A percentile compares a stretch with the other conserved stretches of the same genome.
Evolutionary conservation across 2,888 invertebrate species (phyloP).

Genomic region (Thecophora atra): DNA sequence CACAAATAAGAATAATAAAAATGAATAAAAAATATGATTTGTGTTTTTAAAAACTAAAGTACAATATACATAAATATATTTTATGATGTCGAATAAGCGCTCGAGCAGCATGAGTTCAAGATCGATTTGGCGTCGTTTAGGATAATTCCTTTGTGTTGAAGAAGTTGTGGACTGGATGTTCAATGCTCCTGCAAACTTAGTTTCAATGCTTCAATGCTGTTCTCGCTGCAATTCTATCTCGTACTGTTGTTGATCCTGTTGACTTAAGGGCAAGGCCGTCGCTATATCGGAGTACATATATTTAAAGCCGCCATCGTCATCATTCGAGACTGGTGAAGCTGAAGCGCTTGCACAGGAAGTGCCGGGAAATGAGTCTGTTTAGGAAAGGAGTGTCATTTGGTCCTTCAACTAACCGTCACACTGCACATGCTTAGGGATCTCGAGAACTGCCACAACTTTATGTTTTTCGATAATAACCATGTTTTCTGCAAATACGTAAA

Average conservation of each 20-base stretch:
- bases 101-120: slow-evolving; percentile 20
- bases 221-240: slow-evolving; percentile 71
- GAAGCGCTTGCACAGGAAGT: slow-evolving; percentile 45
- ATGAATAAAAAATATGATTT: background rate
- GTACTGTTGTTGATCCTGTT: slow-evolving; percentile 72
- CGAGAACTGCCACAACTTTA: no score
- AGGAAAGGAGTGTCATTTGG: no score
- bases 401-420: no score
- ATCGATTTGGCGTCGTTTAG: slow-evolving; percentile 34
- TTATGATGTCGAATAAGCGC: background rate
- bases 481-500: no score
- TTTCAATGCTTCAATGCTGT: slow-evolving; percentile 74
- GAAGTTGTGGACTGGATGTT: slow-evolving; percentile 26
- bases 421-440: no score
- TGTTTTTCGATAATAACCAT: no score
- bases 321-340: slow-evolving; percentile 57
- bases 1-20: slow-evolving; percentile 26
- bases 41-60: slow-evolving; percentile 25
- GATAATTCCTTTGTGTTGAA: slow-evolving; percentile 19
- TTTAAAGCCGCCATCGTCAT: slow-evolving; percentile 60
- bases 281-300: slow-evolving; percentile 72
- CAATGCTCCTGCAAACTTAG: slow-evolving; percentile 67
- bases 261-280: slow-evolving; percentile 78
- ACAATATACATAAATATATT: background rate
- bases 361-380: no score